Base-by-base conservation (phyloP, 1,140 invertebrate genomes). In the Pseudomyrmex dendroicus region DNA sequence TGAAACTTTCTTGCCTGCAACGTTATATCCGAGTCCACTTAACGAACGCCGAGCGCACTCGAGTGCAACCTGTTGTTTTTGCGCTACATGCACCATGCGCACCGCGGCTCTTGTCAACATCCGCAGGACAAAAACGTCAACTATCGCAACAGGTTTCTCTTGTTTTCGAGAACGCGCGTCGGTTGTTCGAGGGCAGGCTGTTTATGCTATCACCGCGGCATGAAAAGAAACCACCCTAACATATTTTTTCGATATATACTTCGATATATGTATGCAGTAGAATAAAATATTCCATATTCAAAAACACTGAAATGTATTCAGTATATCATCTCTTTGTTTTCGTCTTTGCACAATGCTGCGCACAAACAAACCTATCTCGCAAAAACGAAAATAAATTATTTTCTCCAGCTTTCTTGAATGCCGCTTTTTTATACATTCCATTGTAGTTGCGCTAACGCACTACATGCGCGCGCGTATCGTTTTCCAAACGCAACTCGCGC, bases 21-120 rank as follows among this genome's bases (percentile, higher is more conserved):
- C 54, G 59, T 72, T 72, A 70, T 70, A 70, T 50, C 76, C 66
- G 56, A 70, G 67, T 44, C 44, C 66, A 50, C 66, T 80, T 80
- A 80, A 72, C 76, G 76, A 80, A 70, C 64, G 54, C 44, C 48
- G 44, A 68, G 64, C 64, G 64, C 76, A 78, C 64, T 78, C 76
- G 76, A 78, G 20, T 78, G 76, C 66, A 80, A 59, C 76, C 76
- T 80, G 76, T 72, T 72, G 76, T 80, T 80, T 72, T 80, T 80
- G 46, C 64, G 61, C 66, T 67, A 62, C 25, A 8, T 66, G 54
- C 44, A 59, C 3, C 74, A 25, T 48, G 61, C 25, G 35, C 63
- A 59, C 66, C 63, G 48, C 66, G n/a, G 46, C 46, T 59, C 76
- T 80, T 70, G 76, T 80, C 76, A 80, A 80, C 76, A 72, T 72